These are phyloP conservation scores for Corythoichthys intestinalis DNA, from an alignment of 2,113 vertebrate species.

Conservation along the genomic window DNA sequence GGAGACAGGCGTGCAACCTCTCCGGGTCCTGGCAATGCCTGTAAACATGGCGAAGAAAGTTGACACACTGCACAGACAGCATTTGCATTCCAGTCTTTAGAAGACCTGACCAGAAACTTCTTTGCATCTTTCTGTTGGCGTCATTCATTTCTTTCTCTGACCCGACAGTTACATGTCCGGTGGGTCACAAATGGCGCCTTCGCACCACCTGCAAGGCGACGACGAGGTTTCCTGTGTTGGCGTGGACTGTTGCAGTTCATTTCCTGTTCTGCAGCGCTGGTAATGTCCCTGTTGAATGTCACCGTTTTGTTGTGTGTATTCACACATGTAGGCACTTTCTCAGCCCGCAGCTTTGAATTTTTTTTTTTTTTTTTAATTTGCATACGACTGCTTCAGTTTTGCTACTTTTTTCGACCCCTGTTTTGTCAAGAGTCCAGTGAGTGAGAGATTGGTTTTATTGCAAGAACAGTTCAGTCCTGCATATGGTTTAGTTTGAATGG, in stretches of 20 bases:
- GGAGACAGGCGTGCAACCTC: conserved; percentile 21
- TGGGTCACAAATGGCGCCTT: conserved; percentile 42
- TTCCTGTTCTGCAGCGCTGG: conserved; percentile 63
- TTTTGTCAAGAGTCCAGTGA: background rate
- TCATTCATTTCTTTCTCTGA: conserved; percentile 12
- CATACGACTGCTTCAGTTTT: conserved; percentile 10
- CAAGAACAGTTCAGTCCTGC: conserved; percentile 9
- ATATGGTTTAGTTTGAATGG: conserved; percentile 25
- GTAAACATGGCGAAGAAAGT: conserved; percentile 61
- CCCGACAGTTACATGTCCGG: conserved; percentile 31
- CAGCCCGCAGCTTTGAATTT: conserved; percentile 31
- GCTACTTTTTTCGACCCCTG: too few relatives aligned
- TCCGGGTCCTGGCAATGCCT: conserved; percentile 39
- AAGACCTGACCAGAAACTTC: conserved; percentile 46
- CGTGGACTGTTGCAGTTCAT: conserved; percentile 60
- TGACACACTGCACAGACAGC: conserved; percentile 53
- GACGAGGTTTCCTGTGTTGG: conserved; percentile 62
- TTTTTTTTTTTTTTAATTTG: background rate
- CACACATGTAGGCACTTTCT: conserved; percentile 65
- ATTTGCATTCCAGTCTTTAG: conserved; percentile 57
- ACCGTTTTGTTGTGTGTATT: conserved; percentile 63
- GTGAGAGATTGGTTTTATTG: background rate
- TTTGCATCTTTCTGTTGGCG: conserved; percentile 10
- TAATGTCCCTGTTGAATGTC: conserved; percentile 67
- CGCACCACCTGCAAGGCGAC: conserved; percentile 49